phyloP scores from a whole-genome alignment of 2,113 vertebrate species.

The Clinocottus analis region DNA sequence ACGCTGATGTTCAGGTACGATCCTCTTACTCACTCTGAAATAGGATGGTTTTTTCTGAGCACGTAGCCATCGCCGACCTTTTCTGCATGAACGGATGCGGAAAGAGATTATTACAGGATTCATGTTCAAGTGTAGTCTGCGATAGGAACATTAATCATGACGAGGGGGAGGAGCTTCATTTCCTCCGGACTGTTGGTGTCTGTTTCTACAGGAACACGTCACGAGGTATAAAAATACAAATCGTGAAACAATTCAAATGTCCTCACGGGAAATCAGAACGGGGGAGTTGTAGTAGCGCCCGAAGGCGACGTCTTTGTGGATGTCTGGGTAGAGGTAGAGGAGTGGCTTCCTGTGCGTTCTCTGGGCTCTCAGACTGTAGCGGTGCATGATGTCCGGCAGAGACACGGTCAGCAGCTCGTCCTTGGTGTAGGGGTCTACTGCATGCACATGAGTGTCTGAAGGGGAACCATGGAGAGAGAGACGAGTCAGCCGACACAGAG shows the following conservation, averaged over 20 bases:
- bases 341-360: constrained; percentile 88
- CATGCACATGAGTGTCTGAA: constrained; percentile 81
- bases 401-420: constrained; percentile 86
- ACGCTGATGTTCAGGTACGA: not conserved
- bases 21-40: constrained; percentile 49
- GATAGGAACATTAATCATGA: not conserved
- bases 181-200: not conserved
- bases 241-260: not conserved
- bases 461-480: not conserved
- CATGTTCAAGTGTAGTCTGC: not conserved
- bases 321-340: constrained; percentile 90
- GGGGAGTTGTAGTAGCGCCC: constrained; percentile 85
- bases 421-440: constrained; percentile 91
- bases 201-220: not conserved
- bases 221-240: not conserved
- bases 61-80: not conserved
- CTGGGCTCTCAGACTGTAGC: constrained; percentile 87
- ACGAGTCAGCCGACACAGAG: constrained; percentile 1
- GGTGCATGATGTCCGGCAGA: constrained; percentile 87
- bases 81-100: constrained; percentile 16
- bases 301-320: constrained; percentile 89
- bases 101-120: not conserved
- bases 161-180: not conserved
- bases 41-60: fast-evolving
- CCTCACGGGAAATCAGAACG: not conserved